Conservation (phyloP, 2,797 vertebrate species). For the Oceanodroma leucorhoa region DNA sequence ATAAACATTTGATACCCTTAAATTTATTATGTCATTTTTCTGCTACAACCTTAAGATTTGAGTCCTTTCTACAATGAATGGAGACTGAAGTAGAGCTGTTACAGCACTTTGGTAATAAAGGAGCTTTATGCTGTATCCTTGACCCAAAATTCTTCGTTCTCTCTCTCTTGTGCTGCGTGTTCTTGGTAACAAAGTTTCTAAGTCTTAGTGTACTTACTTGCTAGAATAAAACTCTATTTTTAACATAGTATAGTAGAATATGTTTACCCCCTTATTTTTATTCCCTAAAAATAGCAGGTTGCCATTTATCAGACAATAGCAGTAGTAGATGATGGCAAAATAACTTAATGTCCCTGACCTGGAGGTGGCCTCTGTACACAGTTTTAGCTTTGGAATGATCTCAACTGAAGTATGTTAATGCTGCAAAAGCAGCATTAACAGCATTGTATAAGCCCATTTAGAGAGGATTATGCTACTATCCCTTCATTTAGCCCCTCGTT, state of each 20-base stretch:
- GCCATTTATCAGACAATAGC: neutral
- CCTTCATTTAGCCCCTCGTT: neutral
- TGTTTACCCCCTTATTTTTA: neutral
- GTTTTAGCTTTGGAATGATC: constrained; percentile 8
- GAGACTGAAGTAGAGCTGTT: neutral
- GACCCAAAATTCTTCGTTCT: neutral
- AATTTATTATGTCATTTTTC: neutral
- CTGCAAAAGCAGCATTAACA: constrained; percentile 17
- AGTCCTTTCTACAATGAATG: neutral
- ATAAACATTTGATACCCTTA: neutral
- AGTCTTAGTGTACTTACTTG: neutral
- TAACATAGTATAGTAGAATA: neutral
- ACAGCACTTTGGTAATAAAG: neutral
- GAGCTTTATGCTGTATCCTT: neutral
- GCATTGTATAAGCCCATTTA: constrained; percentile 6
- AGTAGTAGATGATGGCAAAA: neutral
- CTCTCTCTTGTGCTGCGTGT: neutral
- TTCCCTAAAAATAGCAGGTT: neutral
- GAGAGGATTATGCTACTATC: constrained; percentile 11
- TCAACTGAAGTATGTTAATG: constrained; percentile 28
- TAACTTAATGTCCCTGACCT: constrained; percentile 16
- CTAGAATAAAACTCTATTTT: neutral
- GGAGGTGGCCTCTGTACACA: neutral
- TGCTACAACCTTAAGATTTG: neutral
- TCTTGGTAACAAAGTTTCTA: neutral